phyloP scores from a whole-genome alignment of 2,888 invertebrate species.

The Dolichopus griseipennis region DNA sequence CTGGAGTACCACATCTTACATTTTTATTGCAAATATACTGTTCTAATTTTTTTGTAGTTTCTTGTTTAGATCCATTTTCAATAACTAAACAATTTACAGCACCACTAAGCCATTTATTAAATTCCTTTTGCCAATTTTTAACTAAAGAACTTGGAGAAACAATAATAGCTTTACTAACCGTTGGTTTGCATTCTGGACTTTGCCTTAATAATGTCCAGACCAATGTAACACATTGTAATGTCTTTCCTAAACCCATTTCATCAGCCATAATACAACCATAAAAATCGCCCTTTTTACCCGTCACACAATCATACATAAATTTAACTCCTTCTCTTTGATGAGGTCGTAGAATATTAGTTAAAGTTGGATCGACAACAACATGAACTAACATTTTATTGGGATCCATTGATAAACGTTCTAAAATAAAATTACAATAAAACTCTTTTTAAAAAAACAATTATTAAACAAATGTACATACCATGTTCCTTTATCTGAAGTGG shows the following conservation, averaged over 20 bases:
- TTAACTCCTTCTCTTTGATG: constrained; percentile 98
- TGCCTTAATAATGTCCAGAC: constrained; percentile 91
- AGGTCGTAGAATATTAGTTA: constrained; percentile 84
- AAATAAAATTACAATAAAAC: background rate
- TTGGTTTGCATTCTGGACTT: constrained; percentile 82
- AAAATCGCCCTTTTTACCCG: constrained; percentile 72
- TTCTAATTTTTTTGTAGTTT: constrained; percentile 69
- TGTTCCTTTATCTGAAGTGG: constrained; percentile 81
- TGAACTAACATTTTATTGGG: constrained; percentile 62
- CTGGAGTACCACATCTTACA: constrained; percentile 70
- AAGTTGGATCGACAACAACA: constrained; percentile 91
- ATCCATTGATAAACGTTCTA: constrained; percentile 72
- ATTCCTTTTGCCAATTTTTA: constrained; percentile 99
- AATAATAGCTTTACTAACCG: constrained; percentile 86
- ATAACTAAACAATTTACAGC: constrained; percentile 73
- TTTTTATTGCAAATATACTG: constrained; percentile 76
- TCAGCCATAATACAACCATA: constrained; percentile 99
- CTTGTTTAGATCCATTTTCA: constrained; percentile 79
- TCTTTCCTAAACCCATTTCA: constrained; percentile 98
- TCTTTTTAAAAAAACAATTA: background rate
- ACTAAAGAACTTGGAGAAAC: constrained; percentile 97
- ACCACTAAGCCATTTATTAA: constrained; percentile 88
- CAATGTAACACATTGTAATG: constrained; percentile 92
- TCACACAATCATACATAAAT: constrained; percentile 99
- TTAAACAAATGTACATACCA: constrained; percentile 15